phyloP scores from a whole-genome alignment of 2,113 vertebrate species.

The Mandrillus leucophaeus region DNA sequence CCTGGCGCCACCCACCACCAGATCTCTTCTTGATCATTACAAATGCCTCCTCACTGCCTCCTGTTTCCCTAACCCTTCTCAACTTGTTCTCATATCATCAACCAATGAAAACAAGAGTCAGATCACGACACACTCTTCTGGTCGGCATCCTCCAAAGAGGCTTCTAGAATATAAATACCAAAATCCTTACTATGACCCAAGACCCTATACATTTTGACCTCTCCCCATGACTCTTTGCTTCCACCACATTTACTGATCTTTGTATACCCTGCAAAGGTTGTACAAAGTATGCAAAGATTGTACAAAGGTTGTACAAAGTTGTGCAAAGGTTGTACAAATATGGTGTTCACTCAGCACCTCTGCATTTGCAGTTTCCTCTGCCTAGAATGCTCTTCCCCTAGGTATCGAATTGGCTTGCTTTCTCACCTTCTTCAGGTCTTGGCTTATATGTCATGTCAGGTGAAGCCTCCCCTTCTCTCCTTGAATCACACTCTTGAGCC shows the following conservation, averaged over 20 bases:
- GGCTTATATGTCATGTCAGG: neutral
- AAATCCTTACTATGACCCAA: neutral
- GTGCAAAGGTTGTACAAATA: neutral
- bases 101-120: neutral
- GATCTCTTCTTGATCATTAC: neutral
- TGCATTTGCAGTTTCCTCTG: neutral
- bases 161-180: neutral
- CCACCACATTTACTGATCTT: neutral
- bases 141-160: neutral
- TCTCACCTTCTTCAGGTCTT: neutral
- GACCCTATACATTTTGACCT: neutral
- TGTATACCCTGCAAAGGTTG: too few species aligned
- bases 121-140: neutral
- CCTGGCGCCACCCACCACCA: neutral
- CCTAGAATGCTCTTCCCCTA: neutral
- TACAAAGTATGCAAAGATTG: too few species aligned
- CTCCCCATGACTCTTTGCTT: neutral
- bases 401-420: neutral
- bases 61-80: neutral
- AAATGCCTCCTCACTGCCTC: neutral
- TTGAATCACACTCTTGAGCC: neutral
- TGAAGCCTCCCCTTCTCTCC: neutral
- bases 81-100: neutral
- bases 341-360: neutral
- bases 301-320: too few species aligned